These are phyloP conservation scores for Helicolenus hilgendorfi DNA, from an alignment of 2,797 vertebrate genomes.

Conservation along the genomic window DNA sequence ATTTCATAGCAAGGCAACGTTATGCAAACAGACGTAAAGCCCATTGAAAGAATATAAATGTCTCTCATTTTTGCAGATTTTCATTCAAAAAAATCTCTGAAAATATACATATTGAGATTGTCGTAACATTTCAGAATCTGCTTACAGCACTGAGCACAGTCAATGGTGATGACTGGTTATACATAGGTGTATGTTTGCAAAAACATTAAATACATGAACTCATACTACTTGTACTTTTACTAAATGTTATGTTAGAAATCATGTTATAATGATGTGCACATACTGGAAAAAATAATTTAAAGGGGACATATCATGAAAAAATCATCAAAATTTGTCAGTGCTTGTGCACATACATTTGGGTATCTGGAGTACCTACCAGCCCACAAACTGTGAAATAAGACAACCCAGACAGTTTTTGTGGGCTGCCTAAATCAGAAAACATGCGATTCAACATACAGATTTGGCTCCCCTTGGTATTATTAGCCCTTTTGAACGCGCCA, in stretches of 20 bases:
- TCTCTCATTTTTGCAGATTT: background rate
- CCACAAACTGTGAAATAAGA: background rate
- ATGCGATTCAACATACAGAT: background rate
- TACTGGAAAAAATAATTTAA: slow-evolving; percentile 53
- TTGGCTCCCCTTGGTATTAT: too few species aligned
- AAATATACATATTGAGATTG: background rate
- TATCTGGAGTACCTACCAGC: background rate
- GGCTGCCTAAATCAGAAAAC: background rate
- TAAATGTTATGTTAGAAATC: background rate
- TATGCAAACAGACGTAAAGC: background rate
- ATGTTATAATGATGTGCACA: slow-evolving; percentile 45
- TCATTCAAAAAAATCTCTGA: background rate
- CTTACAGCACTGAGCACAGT: slow-evolving; percentile 2
- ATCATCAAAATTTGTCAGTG: background rate
- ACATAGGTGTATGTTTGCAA: background rate
- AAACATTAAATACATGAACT: slow-evolving; percentile 1
- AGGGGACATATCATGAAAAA: background rate
- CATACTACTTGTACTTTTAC: background rate
- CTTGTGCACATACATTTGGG: too few species aligned
- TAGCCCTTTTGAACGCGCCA: too few species aligned
- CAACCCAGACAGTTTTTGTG: background rate
- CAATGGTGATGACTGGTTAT: background rate
- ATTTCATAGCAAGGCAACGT: background rate
- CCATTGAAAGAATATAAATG: background rate
- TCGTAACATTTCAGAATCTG: background rate